Conservation (phyloP, 2,888 invertebrate species). For the Rugalucina vietnamica region DNA sequence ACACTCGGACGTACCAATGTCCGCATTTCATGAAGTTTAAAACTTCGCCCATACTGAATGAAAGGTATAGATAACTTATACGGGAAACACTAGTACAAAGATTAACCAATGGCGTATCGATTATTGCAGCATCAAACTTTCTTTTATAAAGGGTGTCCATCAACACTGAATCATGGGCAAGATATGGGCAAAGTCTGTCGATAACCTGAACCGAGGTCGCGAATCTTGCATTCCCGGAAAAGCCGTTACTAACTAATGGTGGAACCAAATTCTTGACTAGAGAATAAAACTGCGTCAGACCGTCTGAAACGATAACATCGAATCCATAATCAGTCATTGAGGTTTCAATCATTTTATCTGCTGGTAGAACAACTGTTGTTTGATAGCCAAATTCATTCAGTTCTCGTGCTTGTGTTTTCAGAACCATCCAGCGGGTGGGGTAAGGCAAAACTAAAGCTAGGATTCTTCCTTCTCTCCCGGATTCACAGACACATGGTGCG, state of each 20-base stretch:
- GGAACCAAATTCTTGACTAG: neutral
- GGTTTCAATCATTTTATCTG: neutral
- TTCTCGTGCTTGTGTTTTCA: neutral
- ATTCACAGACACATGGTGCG: too few relatives aligned
- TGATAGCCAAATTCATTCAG: neutral
- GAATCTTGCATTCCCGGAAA: neutral
- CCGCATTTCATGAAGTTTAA: neutral
- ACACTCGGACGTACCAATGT: neutral
- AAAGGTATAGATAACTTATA: neutral
- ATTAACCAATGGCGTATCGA: neutral
- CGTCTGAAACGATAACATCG: neutral
- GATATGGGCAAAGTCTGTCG: neutral
- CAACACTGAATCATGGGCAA: neutral
- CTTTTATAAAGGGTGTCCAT: neutral
- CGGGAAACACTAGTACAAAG: neutral
- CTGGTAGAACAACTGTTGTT: neutral
- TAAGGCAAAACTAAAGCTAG: too few relatives aligned
- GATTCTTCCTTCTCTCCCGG: too few relatives aligned
- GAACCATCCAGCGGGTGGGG: too few relatives aligned
- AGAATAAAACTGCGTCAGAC: neutral
- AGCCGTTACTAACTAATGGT: neutral
- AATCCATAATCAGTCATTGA: neutral
- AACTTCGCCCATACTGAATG: neutral
- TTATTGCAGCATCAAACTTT: neutral
- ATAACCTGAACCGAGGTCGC: neutral